A percentile compares a stretch with the other conserved stretches of the same genome.
Conservation (phyloP, 2,888 invertebrate genomes). For the Lasius platythorax region DNA sequence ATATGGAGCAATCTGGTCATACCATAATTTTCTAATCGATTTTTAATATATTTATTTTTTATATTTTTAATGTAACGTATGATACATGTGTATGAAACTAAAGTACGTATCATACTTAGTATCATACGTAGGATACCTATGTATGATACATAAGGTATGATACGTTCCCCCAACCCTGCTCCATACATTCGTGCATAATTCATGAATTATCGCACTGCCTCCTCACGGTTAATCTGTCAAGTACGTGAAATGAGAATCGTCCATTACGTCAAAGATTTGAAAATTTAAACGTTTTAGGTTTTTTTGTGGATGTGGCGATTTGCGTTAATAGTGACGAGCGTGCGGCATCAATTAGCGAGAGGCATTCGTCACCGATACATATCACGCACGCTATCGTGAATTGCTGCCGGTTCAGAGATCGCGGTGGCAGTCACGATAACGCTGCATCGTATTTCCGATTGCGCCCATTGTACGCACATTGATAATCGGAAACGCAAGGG, state of each 20-base stretch:
- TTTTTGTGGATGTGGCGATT: slow-evolving; percentile 57
- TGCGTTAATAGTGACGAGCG: slow-evolving; percentile 63
- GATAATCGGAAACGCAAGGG: background rate
- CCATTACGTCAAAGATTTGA: slow-evolving; percentile 71
- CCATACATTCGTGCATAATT: no score
- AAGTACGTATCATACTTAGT: no score
- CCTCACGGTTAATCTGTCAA: background rate
- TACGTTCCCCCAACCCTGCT: no score
- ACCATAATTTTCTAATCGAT: no score
- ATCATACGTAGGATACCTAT: no score
- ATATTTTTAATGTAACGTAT: no score
- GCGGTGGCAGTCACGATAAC: slow-evolving; percentile 1
- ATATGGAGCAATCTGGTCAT: no score
- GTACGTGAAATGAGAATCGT: slow-evolving; percentile 51
- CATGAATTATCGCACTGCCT: background rate
- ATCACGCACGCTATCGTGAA: background rate
- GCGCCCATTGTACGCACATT: background rate
- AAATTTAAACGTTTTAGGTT: slow-evolving; percentile 72
- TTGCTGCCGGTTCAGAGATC: background rate
- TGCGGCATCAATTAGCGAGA: slow-evolving; percentile 6
- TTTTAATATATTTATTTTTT: no score
- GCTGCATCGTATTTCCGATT: background rate
- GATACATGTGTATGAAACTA: no score
- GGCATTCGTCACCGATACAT: background rate
- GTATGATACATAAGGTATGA: no score